Base-by-base conservation (phyloP, 2,113 vertebrate species). In the Tenrec ecaudatus region DNA sequence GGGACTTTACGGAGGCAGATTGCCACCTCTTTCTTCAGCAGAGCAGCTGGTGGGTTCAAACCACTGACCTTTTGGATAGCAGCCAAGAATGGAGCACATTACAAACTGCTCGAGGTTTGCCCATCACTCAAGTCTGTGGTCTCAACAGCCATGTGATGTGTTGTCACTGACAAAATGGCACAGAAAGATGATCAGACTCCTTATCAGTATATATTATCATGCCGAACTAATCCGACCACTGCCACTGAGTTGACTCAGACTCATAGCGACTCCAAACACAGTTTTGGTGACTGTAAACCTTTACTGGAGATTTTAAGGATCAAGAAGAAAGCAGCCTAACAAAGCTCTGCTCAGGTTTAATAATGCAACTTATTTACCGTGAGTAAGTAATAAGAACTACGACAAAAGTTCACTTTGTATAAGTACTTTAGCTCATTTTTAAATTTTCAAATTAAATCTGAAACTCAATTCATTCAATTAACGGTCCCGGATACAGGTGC, bases 391-490 rank as follows among this genome's bases (percentile, higher is more conserved):
- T 47, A 31, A 3, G 12, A 86, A 40, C 47, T 60, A 27, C 29
- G 31, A 57, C 40, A 83, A 75, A 86, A 81, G 17, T 23, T 57
- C 64, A 17, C 7, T 57, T 47, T 64, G 23, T 47, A 23, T 12
- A 85, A 83, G 47, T 69, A 47, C n/a, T 81, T 31, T 53, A 38
- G 0, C 25, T 66, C 31, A 58, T 31, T 79, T 62, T 36, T 64
- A 6, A 6, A 64, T 79, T 94, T 83, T 92, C 23, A 57, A 84
- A 66, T 38, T 60, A 57, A 23, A 14, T 76, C 25, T 90, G 36
- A 40, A 80, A 91, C 89, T 85, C 29, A 81, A 47, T 86, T 75
- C 6, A 82, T 36, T 33, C 69, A 89, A 69, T 82, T n/a, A 88
- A 33, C 27, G 53, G 19, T 68, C 36, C n/a, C 53, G 92, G 69